Evolutionary conservation across 2,888 invertebrate genomes (phyloP), one percentile per base, ranked within the genome.

Genomic region (Andrena flavipes): DNA sequence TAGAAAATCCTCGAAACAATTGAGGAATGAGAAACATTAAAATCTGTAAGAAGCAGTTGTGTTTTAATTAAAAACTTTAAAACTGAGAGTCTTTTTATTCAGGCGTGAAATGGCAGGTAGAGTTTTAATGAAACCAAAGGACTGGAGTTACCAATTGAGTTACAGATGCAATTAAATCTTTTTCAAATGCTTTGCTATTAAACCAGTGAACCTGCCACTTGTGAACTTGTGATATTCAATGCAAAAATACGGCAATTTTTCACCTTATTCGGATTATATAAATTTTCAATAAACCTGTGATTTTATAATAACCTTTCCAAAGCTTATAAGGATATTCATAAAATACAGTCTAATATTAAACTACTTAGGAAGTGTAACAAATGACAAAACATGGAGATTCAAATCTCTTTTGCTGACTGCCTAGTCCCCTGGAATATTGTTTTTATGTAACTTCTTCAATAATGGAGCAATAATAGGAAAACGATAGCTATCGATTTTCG

Each of bases 81-180:
- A 79, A 81, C 72, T 54, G 49, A 26, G 72, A 65, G 68, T 84
- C 77, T 73, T 80, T 70, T 76, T 78, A 69, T 86, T 77, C 68
- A 72, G 75, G 63, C 76, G 60, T 74, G 60, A 68, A 80, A 70
- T 76, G 78, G 48, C 65, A 69, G 69, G 42, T 5, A 60, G 82
- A 80, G 78, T 84, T 86, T 82, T 80, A 86, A 86, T 79, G 84
- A 80, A 86, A 73, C 74, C 70, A 84, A 84, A 78, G 82, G 64
- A 84, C 51, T 65, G 69, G 70, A 80, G 79, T 84, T 76, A 84
- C 79, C 72, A 42, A 54, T 56, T 72, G 74, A 81, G 73, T 75
- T 80, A 75, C 65, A 76, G 72, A 76, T 67, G 77, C 75, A 85
- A 83, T 85, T 72, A 83, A 85, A 79, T 68, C 70, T 62, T 70